Evolutionary conservation across 2,888 invertebrate species (phyloP).

Genomic region (Netelia fuscicornis): DNA sequence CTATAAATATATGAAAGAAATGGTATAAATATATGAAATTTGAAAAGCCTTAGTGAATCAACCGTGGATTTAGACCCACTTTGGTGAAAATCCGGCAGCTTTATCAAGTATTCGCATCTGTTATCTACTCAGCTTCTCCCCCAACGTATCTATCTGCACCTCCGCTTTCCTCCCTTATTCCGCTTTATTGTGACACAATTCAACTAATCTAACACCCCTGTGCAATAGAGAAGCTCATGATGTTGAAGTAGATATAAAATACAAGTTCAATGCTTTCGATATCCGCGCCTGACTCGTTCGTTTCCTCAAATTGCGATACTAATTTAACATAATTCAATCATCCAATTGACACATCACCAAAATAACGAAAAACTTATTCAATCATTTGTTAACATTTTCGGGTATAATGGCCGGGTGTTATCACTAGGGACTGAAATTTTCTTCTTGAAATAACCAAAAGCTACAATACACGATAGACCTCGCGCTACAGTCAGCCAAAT

Average conservation of each 20-base stretch:
- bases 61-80: not conserved
- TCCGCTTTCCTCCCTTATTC: not conserved
- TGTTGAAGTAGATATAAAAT: too few relatives aligned
- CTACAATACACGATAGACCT: not conserved
- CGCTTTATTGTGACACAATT: not conserved
- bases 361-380: too few relatives aligned
- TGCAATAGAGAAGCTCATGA: not conserved
- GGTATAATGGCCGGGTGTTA: too few relatives aligned
- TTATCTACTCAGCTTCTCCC: not conserved
- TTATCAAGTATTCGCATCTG: conserved; percentile 1
- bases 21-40: not conserved
- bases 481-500: not conserved
- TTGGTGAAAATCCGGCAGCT: not conserved
- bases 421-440: too few relatives aligned
- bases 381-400: too few relatives aligned
- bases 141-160: not conserved
- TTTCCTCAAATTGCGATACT: too few relatives aligned
- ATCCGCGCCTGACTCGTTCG: not conserved
- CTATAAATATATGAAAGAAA: not conserved
- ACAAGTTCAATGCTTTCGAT: not conserved
- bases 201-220: not conserved
- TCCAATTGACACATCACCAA: too few relatives aligned
- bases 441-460: not conserved
- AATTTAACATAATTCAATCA: too few relatives aligned
- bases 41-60: not conserved